phyloP scores from a whole-genome alignment of 2,797 vertebrate species.

The Buphagus erythrorhynchus region DNA sequence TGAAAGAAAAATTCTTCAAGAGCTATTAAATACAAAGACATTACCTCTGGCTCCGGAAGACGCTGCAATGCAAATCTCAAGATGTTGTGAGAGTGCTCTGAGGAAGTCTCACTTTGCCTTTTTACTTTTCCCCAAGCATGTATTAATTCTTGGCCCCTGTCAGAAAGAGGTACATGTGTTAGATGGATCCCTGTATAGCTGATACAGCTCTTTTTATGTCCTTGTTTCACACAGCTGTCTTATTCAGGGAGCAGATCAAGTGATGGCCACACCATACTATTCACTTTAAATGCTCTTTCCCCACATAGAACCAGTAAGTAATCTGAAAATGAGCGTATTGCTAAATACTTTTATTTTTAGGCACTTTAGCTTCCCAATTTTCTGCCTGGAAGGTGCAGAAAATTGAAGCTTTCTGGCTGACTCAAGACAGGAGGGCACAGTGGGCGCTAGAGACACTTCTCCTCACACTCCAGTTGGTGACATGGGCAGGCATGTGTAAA shows the following conservation, averaged over 20 bases:
- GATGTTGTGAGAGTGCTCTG: slow-evolving; percentile 24
- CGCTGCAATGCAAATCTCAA: slow-evolving; percentile 37
- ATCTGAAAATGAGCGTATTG: not conserved
- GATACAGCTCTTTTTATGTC: not conserved
- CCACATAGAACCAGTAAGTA: not conserved
- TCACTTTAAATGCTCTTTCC: not conserved
- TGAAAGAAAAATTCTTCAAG: slow-evolving; percentile 54
- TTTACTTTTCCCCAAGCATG: slow-evolving; percentile 21
- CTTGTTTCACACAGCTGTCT: not conserved
- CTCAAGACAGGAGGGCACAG: not conserved
- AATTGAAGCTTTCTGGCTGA: not conserved
- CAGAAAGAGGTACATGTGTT: not conserved
- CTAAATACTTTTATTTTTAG: not conserved
- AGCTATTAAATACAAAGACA: slow-evolving; percentile 57
- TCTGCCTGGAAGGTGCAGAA: not conserved
- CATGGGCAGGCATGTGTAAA: not conserved
- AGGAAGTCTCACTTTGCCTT: slow-evolving; percentile 26
- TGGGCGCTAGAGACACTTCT: not conserved
- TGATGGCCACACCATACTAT: not conserved
- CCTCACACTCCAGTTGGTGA: not conserved
- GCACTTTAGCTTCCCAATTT: not conserved
- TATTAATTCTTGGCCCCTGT: not conserved
- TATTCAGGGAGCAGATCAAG: not conserved
- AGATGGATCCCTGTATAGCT: not conserved
- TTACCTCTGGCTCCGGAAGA: slow-evolving; percentile 52